Base-by-base conservation (phyloP, 2,888 invertebrate genomes). In the Tyria jacobaeae region DNA sequence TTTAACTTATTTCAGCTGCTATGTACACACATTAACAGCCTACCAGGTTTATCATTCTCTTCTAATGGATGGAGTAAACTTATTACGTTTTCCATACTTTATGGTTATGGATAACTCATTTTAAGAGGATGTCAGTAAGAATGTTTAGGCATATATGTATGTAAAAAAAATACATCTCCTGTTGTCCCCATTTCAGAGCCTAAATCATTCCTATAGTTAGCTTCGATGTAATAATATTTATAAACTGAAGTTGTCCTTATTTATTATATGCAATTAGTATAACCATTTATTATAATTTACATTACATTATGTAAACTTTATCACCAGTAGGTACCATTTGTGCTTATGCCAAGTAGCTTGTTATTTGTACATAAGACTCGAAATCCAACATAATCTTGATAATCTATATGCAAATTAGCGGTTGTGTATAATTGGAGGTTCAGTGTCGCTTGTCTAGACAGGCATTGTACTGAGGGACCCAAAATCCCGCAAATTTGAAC, bases 401-500 rank as follows among this genome's bases (percentile, higher is more conserved):
- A 68, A 64, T 73, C 57, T 71, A 66, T 72, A 78, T 79, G 78
- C 68, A 76, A 79, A 79, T 77, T 71, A 68, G 74, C 52, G 73
- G 65, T 62, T 54, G 61, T 63, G 49, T 59, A 57, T 51, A 44
- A 58, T 55, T 62, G 39, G 50, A 55, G 60, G 66, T 74, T 77
- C 55, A 63, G 68, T 62, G 60, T 70, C 68, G 75, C 76, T 67
- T 64, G 79, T 79, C 78, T 81, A 82, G 82, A 82, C 79, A 71
- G 75, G 48, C 69, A 72, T 76, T 78, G 76, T 75, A 72, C 71
- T 66, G 58, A 57, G 63, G 62, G 52, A 68, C 67, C 69, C 60
- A 73, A 63, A 59, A 60, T 62, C 66, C 64, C 56, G 60, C 70
- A 55, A 74, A 65, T 67, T 68, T 62, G 41, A 57, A 57, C 48